phyloP scores from a whole-genome alignment of 2,113 vertebrate genomes.

The Alaudala cheleensis region DNA sequence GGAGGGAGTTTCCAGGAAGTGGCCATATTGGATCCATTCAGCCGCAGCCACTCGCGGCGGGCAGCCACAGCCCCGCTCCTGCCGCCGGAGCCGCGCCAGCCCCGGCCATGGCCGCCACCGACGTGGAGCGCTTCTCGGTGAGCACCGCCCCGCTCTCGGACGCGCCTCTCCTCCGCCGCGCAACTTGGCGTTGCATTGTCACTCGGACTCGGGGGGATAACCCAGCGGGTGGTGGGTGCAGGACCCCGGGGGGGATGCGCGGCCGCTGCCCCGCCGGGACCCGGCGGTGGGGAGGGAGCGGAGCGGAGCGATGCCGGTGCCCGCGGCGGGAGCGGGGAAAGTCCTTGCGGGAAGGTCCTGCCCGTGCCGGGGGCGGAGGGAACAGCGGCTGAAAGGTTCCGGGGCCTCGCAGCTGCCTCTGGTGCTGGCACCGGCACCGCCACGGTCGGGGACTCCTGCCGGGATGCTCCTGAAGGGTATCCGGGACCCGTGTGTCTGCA shows the following conservation, averaged over 20 bases:
- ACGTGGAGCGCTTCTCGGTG: conserved; percentile 88
- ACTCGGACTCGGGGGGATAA: background rate
- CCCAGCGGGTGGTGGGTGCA: background rate
- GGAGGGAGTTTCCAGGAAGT: conserved; percentile 83
- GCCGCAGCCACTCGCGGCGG: conserved; percentile 69
- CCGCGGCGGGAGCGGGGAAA: background rate
- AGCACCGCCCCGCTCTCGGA: conserved; percentile 38
- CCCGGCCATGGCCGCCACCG: conserved; percentile 88
- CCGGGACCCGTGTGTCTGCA: rapidly evolving
- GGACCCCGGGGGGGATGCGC: background rate
- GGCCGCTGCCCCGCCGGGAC: background rate
- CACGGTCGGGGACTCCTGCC: background rate
- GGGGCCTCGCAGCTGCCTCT: background rate
- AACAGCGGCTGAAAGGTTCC: background rate
- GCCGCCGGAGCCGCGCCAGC: background rate
- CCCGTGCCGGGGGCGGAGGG: background rate
- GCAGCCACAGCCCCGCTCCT: background rate
- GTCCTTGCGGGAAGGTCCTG: background rate
- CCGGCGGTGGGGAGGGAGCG: background rate
- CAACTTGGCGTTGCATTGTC: rapidly evolving
- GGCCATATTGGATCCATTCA: conserved; percentile 88
- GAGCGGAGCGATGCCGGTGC: background rate
- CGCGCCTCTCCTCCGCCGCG: background rate
- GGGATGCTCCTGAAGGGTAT: rapidly evolving
- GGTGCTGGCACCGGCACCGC: background rate